Evolutionary conservation across 2,797 vertebrate species (phyloP).

Genomic region (Tolypeutes matacus): DNA sequence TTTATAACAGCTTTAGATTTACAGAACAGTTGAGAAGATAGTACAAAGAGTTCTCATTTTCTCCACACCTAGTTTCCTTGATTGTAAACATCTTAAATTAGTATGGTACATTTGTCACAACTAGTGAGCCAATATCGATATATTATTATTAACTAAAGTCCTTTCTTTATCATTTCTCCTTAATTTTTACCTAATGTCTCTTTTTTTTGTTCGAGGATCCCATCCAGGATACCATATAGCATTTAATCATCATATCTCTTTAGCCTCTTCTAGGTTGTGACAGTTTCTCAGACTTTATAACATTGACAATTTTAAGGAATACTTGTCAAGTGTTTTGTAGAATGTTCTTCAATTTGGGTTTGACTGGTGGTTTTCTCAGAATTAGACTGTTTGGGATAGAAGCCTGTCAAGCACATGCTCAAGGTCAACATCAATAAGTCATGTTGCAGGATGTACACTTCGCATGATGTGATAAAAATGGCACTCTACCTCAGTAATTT

Average conservation of each 20-base stretch:
- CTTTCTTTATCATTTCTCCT: neutral
- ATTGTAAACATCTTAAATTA: neutral
- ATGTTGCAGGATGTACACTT: neutral
- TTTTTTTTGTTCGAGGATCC: neutral
- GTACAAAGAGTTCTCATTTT: neutral
- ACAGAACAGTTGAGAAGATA: neutral
- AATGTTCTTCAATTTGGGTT: neutral
- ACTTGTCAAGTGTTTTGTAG: neutral
- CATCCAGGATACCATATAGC: neutral
- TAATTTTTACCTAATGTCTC: neutral
- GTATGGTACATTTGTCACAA: neutral
- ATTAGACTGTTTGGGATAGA: neutral
- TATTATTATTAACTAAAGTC: neutral
- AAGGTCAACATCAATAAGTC: neutral
- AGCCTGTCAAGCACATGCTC: neutral
- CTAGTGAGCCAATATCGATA: neutral
- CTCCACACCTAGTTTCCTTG: neutral
- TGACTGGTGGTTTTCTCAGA: neutral
- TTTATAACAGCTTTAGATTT: constrained; percentile 20
- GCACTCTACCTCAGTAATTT: neutral
- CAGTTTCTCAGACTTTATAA: neutral
- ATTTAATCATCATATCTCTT: neutral
- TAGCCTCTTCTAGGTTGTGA: neutral
- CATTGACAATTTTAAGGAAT: neutral
- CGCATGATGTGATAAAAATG: neutral